A percentile compares a stretch with the other conserved stretches of the same genome.
These are phyloP conservation scores for Neocrepidodera transversa DNA, from an alignment of 2,888 invertebrate species.

Conservation along the genomic window DNA sequence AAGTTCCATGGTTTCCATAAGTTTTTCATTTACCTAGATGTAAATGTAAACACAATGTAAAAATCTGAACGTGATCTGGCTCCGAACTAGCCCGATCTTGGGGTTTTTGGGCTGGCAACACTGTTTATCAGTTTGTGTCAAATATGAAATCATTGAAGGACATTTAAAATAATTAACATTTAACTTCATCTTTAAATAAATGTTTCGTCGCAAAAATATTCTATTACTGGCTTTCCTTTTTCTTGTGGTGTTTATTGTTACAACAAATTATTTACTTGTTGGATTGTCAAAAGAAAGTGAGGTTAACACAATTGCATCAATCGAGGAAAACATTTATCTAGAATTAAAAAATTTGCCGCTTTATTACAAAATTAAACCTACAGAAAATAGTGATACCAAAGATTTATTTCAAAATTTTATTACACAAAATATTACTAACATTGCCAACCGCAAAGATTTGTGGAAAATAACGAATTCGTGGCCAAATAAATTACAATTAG, in stretches of 20 bases:
- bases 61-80: too few species aligned
- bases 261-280: slow-evolving; percentile 48
- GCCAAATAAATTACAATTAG: slow-evolving; percentile 55
- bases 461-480: slow-evolving; percentile 59
- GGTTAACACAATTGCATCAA: slow-evolving; percentile 37
- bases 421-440: slow-evolving; percentile 1
- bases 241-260: slow-evolving; percentile 48
- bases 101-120: too few species aligned
- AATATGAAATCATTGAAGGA: too few species aligned
- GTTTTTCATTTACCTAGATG: too few species aligned
- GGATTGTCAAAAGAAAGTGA: slow-evolving; percentile 49
- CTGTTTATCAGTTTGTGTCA: too few species aligned
- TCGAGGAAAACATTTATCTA: slow-evolving; percentile 45
- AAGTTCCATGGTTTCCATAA: too few species aligned
- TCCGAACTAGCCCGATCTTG: too few species aligned
- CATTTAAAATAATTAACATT: too few species aligned
- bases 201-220: slow-evolving; percentile 50
- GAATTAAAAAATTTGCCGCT: slow-evolving; percentile 43
- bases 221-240: slow-evolving; percentile 43
- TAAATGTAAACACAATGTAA: too few species aligned
- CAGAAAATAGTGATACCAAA: slow-evolving; percentile 39
- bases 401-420: slow-evolving; percentile 45
- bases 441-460: slow-evolving; percentile 39
- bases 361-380: slow-evolving; percentile 36
- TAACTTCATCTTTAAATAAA: too few species aligned